Evolutionary conservation across 1,140 invertebrate species (phyloP).

Genomic region (Leguminivora glycinivorella): DNA sequence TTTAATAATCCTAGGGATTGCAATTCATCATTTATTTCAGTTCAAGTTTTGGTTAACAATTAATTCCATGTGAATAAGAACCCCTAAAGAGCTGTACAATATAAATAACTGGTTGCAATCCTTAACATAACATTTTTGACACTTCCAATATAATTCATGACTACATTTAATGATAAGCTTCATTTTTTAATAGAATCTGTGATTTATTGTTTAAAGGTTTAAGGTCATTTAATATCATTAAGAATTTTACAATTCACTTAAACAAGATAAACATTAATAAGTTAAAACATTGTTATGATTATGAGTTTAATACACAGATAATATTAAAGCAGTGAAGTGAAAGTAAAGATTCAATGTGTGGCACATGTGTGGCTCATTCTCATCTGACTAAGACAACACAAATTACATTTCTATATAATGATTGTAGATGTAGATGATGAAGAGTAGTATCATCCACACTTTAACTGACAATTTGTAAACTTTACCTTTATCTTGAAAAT

Average conservation of each 20-base stretch:
- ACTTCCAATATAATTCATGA: not conserved
- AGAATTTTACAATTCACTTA: too few relatives aligned
- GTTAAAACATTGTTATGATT: too few relatives aligned
- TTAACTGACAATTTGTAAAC: too few relatives aligned
- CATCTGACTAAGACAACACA: not conserved
- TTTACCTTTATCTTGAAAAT: too few relatives aligned
- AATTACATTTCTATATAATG: constrained; percentile 10
- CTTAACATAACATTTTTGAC: not conserved
- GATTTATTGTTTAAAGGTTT: too few relatives aligned
- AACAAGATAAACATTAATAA: too few relatives aligned
- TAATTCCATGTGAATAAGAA: too few relatives aligned
- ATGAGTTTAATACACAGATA: not conserved
- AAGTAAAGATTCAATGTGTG: not conserved
- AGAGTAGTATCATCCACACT: too few relatives aligned
- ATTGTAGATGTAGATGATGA: not conserved
- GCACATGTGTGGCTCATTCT: constrained; percentile 22
- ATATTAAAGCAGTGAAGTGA: not conserved
- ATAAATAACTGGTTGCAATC: not conserved
- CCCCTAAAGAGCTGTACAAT: not conserved
- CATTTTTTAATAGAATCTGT: too few relatives aligned
- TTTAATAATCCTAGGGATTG: not conserved
- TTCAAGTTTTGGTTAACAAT: too few relatives aligned
- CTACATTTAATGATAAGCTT: too few relatives aligned
- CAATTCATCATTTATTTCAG: not conserved
- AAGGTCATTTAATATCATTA: too few relatives aligned